Evolutionary conservation across 2,888 invertebrate genomes (phyloP), one percentile per base, ranked within the genome.

Genomic region (Pandemis heparana): DNA sequence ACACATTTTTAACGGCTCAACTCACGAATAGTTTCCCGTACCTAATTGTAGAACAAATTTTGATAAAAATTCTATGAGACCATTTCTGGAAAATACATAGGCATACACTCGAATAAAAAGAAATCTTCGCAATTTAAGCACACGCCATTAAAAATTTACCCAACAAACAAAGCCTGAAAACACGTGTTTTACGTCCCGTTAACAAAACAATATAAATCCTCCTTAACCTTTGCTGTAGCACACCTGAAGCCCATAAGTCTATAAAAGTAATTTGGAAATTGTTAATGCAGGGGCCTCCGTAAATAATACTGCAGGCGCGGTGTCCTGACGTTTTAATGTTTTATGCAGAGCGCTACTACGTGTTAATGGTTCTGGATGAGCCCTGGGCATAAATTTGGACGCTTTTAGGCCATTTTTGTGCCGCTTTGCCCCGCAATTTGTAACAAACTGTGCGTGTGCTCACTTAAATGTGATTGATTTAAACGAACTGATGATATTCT

Each of bases 301-400:
- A 91, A 91, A 91, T 91, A 90, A 89, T 85, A 87, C 78, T 89
- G 89, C 90, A 89, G 82, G 85, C 87, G 84, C 77, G 75, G 83
- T 82, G 83, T 85, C 85, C 81, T 84, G 88, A 89, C 87, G 84
- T 88, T 92, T 92, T 92, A 92, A 92, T 93, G 90, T 90, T 89
- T 92, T 90, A 91, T 92, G 89, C 89, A 91, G 87, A 88, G 83
- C 86, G 85, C 83, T 89, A 88, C 87, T 89, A 89, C 89, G 90
- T 92, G 92, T 89, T 92, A 92, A 93, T 92, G 91, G 91, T 75
- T 78, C 81, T 81, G 85, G 89, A 89, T 90, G 90, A 89, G 89
- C 85, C 86, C 84, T 82, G 80, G 83, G 86, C 89, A 89, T 92
- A 91, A 90, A 92, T 92, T 91, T 88, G 77, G 83, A 81, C 80